Conservation (phyloP, 1,140 invertebrate species). For the Drosophila repleta region DNA sequence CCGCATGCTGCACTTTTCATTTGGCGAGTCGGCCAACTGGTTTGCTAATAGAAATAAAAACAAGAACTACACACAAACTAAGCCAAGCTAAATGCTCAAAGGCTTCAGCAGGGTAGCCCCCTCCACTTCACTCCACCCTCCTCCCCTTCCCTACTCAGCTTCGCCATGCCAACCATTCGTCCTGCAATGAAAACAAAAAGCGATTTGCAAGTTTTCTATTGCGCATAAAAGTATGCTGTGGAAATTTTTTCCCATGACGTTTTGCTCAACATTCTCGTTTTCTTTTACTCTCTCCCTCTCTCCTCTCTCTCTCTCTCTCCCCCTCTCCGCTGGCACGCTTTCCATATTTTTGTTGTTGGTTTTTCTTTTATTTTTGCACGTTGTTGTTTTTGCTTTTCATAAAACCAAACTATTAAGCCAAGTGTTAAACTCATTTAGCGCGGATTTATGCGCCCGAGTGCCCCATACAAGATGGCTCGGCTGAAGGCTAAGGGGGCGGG, state of each 20-base stretch:
- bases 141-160: background rate
- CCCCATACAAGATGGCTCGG: conserved; percentile 44
- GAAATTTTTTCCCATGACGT: conserved; percentile 61
- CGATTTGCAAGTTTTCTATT: conserved; percentile 82
- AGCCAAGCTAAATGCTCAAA: conserved; percentile 80
- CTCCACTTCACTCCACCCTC: background rate
- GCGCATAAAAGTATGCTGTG: conserved; percentile 80
- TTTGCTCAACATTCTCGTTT: conserved; percentile 56
- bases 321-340: conserved; percentile 13
- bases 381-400: conserved; percentile 74
- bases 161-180: background rate
- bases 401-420: conserved; percentile 82
- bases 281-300: conserved; percentile 19
- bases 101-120: conserved; percentile 46
- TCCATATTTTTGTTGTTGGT: conserved; percentile 40
- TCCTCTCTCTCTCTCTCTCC: background rate
- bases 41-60: conserved; percentile 82
- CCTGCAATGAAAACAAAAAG: conserved; percentile 79
- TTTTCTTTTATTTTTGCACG: conserved; percentile 36
- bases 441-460: conserved; percentile 81
- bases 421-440: conserved; percentile 82
- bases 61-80: conserved; percentile 76
- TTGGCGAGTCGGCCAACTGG: conserved; percentile 68
- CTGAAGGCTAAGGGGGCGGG: background rate
- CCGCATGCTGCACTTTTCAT: conserved; percentile 58